Percentiles rank a stretch among this genome's conserved stretches.
Evolutionary conservation across 1,140 invertebrate genomes (phyloP).

Genomic region (Drosophila sp.): DNA sequence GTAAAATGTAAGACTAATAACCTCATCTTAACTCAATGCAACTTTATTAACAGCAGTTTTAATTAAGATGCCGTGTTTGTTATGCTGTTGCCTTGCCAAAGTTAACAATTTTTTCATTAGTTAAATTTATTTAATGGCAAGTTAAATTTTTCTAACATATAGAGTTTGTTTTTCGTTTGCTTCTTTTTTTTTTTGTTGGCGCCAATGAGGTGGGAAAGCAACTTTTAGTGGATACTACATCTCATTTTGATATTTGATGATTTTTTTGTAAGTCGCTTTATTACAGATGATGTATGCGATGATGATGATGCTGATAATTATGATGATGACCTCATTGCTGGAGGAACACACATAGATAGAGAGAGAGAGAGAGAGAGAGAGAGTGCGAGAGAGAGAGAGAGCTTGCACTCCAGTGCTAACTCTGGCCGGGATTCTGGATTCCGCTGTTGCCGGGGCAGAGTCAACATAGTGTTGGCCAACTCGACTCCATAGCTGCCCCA

Average conservation of each 20-base stretch:
- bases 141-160: conserved; percentile 33
- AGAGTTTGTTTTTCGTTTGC: conserved; percentile 1
- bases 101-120: conserved; percentile 71
- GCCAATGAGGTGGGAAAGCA: conserved; percentile 31
- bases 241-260: conserved; percentile 31
- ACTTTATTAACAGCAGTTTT: conserved; percentile 58
- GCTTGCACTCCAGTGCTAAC: conserved; percentile 20
- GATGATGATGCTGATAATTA: conserved; percentile 30
- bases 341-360: conserved; percentile 38
- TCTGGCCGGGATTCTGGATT: conserved; percentile 37
- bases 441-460: conserved; percentile 39
- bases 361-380: too few species aligned
- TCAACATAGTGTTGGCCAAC: conserved; percentile 25
- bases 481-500: conserved; percentile 46
- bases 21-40: conserved; percentile 24
- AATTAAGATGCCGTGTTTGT: conserved; percentile 68
- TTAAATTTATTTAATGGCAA: conserved; percentile 76
- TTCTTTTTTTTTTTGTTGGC: conserved; percentile 8
- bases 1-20: conserved; percentile 14
- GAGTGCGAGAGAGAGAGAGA: too few species aligned
- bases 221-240: conserved; percentile 31
- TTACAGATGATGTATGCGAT: conserved; percentile 58
- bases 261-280: conserved; percentile 41
- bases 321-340: conserved; percentile 61
- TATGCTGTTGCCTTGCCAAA: conserved; percentile 53